Evolutionary conservation across 1,140 invertebrate species (phyloP), one percentile per base, ranked within the genome.

Genomic region (Papilio aristodemus): DNA sequence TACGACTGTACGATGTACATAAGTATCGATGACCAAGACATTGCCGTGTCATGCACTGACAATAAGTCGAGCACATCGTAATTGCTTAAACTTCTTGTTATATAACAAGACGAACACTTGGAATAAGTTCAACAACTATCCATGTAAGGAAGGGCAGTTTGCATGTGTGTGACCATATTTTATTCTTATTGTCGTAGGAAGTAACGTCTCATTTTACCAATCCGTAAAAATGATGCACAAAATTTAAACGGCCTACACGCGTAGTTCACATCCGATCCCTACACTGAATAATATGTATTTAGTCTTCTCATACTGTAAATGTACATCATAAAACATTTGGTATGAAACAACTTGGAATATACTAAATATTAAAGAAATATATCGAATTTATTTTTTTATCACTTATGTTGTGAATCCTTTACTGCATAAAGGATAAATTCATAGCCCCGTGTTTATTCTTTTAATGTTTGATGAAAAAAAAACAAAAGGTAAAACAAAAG

Each of bases 21-120:
- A 87, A 86, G 83, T 78, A 71, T 82, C 85, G 71, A 87, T 87
- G 87, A 83, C 85, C 84, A 89, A 80, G 74, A 80, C 73, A 38
- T 69, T 71, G 66, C 46, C 63, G 68, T 74, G 71, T 75, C 36
- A 74, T 73, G 73, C 69, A 71, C 60, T 72, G 68, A 75, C 70
- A 70, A 68, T 41, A 67, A 72, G 63, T 75, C 73, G 54, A 75
- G 73, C 75, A 78, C 76, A 63, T 76, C 72, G 77, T 76, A 68
- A 73, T 81, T 64, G 73, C 77, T 76, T 78, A 68, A 71, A 79
- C 67, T 71, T 73, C 71, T 71, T 46, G 70, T 68, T 74, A 70
- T 74, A 74, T 74, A 72, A 57, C 67, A 43, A 72, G 27, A 25
- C 13, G 27, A 64, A 64, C n/a, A 36, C 11, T 62, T 41, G 59